These are phyloP conservation scores for Osedax frankpressi DNA, from an alignment of 2,888 invertebrate genomes.

Conservation along the genomic window DNA sequence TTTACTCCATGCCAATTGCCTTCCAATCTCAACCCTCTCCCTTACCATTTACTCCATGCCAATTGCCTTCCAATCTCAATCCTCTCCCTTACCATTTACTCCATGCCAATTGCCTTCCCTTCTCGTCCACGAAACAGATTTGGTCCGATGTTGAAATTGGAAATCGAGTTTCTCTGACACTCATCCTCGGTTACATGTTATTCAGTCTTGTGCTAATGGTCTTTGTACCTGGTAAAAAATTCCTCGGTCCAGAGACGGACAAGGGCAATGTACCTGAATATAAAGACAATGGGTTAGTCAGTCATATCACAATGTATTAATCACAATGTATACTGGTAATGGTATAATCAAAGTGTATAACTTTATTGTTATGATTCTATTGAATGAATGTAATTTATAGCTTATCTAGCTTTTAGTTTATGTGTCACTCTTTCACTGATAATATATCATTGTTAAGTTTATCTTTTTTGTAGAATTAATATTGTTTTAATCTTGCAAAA, in stretches of 20 bases:
- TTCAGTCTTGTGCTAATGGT: constrained; percentile 48
- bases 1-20: background rate
- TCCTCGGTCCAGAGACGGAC: constrained; percentile 48
- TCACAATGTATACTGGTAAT: too few relatives aligned
- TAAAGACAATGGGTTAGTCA: constrained; percentile 48
- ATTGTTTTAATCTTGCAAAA: too few relatives aligned
- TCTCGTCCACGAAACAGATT: constrained; percentile 27
- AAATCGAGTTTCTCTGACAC: constrained; percentile 30
- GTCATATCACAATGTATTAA: too few relatives aligned
- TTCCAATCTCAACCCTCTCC: background rate
- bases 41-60: background rate
- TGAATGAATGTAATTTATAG: too few relatives aligned
- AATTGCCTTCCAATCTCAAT: background rate
- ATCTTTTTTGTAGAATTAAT: too few relatives aligned
- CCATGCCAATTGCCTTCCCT: constrained; percentile 25
- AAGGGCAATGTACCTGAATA: constrained; percentile 49
- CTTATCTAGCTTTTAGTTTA: too few relatives aligned
- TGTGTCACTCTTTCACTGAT: too few relatives aligned
- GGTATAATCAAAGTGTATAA: too few relatives aligned
- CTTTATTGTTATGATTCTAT: too few relatives aligned
- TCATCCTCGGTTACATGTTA: constrained; percentile 35
- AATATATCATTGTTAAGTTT: too few relatives aligned
- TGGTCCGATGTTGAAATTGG: constrained; percentile 35
- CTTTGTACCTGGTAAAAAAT: constrained; percentile 45
- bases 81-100: background rate